These are phyloP conservation scores for Podocnemis expansa DNA, from an alignment of 2,113 vertebrate species.

Conservation along the genomic window DNA sequence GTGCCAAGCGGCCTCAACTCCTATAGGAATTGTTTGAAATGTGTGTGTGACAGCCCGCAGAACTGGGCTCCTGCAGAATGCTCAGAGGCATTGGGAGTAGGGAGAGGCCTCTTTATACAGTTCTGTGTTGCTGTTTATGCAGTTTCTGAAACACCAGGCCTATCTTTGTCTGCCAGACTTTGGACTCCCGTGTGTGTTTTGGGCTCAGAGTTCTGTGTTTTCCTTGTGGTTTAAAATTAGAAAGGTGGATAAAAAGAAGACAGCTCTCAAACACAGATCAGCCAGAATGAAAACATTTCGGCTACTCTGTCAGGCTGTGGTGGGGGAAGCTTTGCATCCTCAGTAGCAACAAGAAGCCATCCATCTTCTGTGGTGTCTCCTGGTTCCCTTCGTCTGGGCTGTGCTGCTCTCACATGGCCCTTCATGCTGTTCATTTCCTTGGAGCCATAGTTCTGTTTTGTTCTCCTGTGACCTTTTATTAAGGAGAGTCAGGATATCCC, in stretches of 20 bases:
- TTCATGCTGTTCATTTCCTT: too few species aligned
- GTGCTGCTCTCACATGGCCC: too few species aligned
- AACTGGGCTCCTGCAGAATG: neutral
- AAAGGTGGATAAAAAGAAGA: constrained; percentile 30
- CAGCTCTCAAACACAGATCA: neutral
- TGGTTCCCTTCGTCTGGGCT: too few species aligned
- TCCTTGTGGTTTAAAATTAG: constrained; percentile 27
- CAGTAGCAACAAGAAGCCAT: neutral
- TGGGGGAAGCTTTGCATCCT: neutral
- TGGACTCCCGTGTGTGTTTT: neutral
- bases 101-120: neutral
- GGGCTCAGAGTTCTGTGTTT: neutral
- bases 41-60: neutral
- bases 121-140: constrained; percentile 9
- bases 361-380: neutral
- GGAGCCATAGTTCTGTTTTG: too few species aligned
- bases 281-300: neutral
- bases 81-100: neutral
- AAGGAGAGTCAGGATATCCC: too few species aligned
- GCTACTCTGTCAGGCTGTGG: neutral
- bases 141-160: neutral
- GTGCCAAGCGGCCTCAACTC: neutral
- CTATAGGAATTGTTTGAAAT: neutral
- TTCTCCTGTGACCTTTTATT: too few species aligned
- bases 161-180: neutral